Conservation (phyloP, 2,113 vertebrate species). For the Anguilla japonica region DNA sequence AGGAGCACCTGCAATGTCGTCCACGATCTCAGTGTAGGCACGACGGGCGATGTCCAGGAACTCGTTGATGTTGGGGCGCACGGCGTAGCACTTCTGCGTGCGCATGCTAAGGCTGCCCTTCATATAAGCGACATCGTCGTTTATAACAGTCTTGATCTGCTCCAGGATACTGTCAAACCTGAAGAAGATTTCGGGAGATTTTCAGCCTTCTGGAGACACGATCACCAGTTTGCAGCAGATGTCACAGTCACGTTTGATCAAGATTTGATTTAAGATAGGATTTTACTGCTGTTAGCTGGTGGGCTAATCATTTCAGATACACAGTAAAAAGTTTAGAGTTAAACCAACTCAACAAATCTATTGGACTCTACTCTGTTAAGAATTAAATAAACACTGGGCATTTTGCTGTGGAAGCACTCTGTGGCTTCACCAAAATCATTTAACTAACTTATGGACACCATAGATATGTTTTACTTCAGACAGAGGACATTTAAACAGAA, state of each 20-base stretch:
- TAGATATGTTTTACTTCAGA: too few species aligned
- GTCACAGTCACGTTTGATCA: not conserved
- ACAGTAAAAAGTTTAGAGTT: too few species aligned
- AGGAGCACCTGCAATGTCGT: constrained; percentile 88
- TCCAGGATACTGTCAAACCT: constrained; percentile 88
- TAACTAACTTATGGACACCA: too few species aligned
- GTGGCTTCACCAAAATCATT: too few species aligned
- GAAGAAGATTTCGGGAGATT: constrained; percentile 34
- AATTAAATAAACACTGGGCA: too few species aligned
- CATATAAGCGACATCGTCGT: constrained; percentile 83
- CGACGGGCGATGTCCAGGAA: constrained; percentile 91
- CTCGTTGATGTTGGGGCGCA: constrained; percentile 87
- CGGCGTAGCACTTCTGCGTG: constrained; percentile 96
- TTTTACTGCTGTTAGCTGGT: not conserved
- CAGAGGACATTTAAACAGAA: too few species aligned
- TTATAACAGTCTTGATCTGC: constrained; percentile 90
- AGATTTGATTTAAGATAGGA: not conserved
- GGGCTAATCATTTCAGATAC: not conserved
- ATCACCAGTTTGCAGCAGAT: not conserved
- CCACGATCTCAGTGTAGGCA: constrained; percentile 94
- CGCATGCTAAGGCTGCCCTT: constrained; percentile 93
- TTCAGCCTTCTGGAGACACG: not conserved
- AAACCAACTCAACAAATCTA: too few species aligned
- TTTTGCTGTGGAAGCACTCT: too few species aligned
- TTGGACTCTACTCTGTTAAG: too few species aligned